Evolutionary conservation across 2,797 vertebrate genomes (phyloP).

Genomic region (Anas georgica): DNA sequence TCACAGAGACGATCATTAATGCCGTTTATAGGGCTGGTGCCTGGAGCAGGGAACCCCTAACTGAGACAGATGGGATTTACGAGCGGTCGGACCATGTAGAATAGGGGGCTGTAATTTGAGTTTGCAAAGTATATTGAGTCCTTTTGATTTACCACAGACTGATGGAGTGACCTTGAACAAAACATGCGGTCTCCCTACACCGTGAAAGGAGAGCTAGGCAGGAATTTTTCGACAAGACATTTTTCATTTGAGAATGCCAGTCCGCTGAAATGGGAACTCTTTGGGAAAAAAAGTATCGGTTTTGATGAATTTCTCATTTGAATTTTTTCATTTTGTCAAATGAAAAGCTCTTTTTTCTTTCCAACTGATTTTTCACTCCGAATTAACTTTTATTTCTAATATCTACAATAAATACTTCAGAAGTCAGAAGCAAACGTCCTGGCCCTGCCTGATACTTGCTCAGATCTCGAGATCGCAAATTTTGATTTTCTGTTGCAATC

Average conservation of each 20-base stretch:
- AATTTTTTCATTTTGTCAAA: neutral
- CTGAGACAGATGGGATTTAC: slow-evolving; percentile 24
- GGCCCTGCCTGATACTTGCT: neutral
- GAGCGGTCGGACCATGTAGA: slow-evolving; percentile 21
- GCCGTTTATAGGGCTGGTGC: neutral
- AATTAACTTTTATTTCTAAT: neutral
- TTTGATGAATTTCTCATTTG: neutral
- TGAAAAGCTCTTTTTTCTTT: neutral
- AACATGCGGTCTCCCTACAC: neutral
- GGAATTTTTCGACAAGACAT: slow-evolving; percentile 36
- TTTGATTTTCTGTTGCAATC: neutral
- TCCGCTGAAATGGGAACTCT: slow-evolving; percentile 19
- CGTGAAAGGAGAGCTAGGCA: slow-evolving; percentile 16
- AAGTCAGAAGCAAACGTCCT: neutral
- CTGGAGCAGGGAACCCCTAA: slow-evolving; percentile 12
- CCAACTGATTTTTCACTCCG: neutral
- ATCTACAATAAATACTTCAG: neutral
- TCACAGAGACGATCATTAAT: neutral
- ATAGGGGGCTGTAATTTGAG: slow-evolving; percentile 45
- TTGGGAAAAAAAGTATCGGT: neutral
- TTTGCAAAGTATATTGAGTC: slow-evolving; percentile 44
- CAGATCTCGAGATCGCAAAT: neutral
- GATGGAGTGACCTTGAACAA: slow-evolving; percentile 67
- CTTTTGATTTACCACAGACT: slow-evolving; percentile 59
- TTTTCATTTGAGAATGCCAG: slow-evolving; percentile 55